phyloP scores from a whole-genome alignment of 2,888 invertebrate genomes.

The Nemoura dubitans region DNA sequence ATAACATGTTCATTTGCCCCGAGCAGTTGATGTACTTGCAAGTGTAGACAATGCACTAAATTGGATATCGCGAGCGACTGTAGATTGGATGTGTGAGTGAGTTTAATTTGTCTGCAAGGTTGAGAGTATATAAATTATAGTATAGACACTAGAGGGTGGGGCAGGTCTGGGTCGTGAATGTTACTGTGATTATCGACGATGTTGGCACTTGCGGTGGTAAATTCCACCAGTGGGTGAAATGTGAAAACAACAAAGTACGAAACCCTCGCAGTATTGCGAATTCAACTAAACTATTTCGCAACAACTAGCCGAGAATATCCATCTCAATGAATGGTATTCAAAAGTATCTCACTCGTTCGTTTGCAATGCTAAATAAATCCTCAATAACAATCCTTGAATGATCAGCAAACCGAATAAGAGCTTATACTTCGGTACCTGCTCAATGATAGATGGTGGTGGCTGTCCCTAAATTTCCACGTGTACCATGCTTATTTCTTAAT shows the following conservation, averaged over 20 bases:
- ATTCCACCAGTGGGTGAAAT: neutral
- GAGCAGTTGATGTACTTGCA: neutral
- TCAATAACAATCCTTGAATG: no score
- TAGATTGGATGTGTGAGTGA: neutral
- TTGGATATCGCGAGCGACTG: neutral
- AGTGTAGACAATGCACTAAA: neutral
- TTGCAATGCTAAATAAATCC: no score
- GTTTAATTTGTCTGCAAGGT: neutral
- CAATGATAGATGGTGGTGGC: neutral
- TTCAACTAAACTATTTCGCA: no score
- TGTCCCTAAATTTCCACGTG: neutral
- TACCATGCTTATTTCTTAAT: neutral
- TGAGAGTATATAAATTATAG: no score
- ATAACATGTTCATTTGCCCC: slow-evolving; percentile 44
- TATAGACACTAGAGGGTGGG: neutral
- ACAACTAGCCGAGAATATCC: no score
- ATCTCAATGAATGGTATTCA: neutral
- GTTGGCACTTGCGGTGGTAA: neutral
- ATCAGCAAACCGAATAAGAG: neutral
- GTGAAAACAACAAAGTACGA: neutral
- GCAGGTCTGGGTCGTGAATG: neutral
- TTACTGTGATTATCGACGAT: neutral
- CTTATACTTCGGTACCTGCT: neutral
- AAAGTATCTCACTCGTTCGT: neutral
- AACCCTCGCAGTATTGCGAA: no score